These are phyloP conservation scores for Leptestheria dahalacensis DNA, from an alignment of 1,140 invertebrate species.

Conservation along the genomic window DNA sequence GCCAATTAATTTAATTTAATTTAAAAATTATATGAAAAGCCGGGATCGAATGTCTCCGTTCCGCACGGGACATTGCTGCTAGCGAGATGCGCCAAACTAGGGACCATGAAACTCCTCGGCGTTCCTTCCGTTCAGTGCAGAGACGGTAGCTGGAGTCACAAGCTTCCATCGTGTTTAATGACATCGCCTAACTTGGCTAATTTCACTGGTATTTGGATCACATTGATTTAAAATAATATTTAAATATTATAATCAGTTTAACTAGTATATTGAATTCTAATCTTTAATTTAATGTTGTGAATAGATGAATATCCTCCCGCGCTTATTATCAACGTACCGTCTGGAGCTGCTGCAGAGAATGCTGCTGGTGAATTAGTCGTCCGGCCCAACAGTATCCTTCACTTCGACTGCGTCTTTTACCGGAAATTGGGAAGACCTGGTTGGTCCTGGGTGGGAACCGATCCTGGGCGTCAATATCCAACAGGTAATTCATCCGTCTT, in stretches of 20 bases:
- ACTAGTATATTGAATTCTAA: too few species aligned
- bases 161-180: conserved; percentile 56
- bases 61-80: conserved; percentile 41
- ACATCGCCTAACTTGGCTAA: conserved; percentile 60
- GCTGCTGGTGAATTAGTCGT: conserved; percentile 59
- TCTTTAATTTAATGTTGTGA: not conserved
- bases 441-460: conserved; percentile 72
- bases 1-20: not conserved
- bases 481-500: conserved; percentile 56
- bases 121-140: conserved; percentile 49
- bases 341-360: conserved; percentile 61
- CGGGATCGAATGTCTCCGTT: conserved; percentile 5
- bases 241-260: too few species aligned
- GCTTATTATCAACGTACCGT: conserved; percentile 57
- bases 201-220: conserved; percentile 47
- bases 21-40: not conserved
- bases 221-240: not conserved
- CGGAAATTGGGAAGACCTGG: conserved; percentile 57
- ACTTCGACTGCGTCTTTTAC: conserved; percentile 66
- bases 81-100: conserved; percentile 57
- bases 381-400: conserved; percentile 62
- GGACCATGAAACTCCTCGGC: conserved; percentile 62
- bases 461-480: conserved; percentile 44
- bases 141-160: conserved; percentile 57
- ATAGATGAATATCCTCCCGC: conserved; percentile 66